Evolutionary conservation across 2,888 invertebrate species (phyloP).

Genomic region (Cynaeus angustus): DNA sequence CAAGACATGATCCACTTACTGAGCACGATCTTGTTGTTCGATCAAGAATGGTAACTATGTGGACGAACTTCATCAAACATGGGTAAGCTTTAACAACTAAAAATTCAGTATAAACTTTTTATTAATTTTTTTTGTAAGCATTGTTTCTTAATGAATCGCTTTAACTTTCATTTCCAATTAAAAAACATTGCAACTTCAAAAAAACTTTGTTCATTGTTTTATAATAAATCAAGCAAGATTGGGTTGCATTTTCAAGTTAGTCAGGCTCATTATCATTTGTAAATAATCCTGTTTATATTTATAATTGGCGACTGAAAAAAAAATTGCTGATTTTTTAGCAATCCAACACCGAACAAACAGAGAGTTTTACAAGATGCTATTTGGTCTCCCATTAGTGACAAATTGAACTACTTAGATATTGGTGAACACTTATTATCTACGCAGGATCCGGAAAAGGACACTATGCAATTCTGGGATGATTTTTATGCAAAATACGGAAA

Average conservation of each 20-base stretch:
- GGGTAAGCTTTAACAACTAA: too few species aligned
- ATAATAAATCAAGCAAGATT: too few species aligned
- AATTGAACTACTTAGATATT: slow-evolving; percentile 54
- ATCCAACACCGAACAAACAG: slow-evolving; percentile 55
- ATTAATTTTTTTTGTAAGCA: too few species aligned
- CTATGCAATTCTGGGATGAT: slow-evolving; percentile 55
- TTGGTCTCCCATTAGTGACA: slow-evolving; percentile 43
- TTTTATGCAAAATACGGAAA: slow-evolving; percentile 52
- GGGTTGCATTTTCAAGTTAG: too few species aligned
- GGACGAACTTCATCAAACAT: slow-evolving; percentile 62
- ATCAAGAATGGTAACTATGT: slow-evolving; percentile 56
- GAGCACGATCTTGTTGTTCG: slow-evolving; percentile 53
- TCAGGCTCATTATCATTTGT: too few species aligned
- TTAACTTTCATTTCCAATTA: too few species aligned
- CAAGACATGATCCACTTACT: slow-evolving; percentile 6
- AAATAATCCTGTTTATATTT: too few species aligned
- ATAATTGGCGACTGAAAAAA: too few species aligned
- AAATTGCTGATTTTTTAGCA: slow-evolving; percentile 46
- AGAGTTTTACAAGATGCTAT: slow-evolving; percentile 48
- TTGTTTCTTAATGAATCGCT: too few species aligned
- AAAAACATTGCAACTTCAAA: too few species aligned
- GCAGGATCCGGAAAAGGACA: slow-evolving; percentile 46
- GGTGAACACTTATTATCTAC: slow-evolving; percentile 47
- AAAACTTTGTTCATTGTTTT: too few species aligned
- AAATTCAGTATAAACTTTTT: too few species aligned